Conservation (phyloP, 2,888 invertebrate genomes). For the Chirona hameri region DNA sequence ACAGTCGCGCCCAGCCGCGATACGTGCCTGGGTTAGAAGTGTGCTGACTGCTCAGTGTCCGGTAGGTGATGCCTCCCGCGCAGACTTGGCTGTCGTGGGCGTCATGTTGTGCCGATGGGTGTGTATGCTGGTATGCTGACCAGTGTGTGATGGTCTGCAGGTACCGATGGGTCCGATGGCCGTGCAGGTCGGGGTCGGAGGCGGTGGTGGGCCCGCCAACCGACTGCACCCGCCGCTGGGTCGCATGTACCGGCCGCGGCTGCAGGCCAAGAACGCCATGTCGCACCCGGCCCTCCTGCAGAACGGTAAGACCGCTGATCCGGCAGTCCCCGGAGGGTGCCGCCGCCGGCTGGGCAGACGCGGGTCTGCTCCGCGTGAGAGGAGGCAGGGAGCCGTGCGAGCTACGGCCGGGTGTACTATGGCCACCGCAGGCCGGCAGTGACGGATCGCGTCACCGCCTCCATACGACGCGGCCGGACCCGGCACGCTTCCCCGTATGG, state of each 20-base stretch:
- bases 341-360: too few relatives aligned
- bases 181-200: constrained; percentile 32
- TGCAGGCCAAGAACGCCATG: constrained; percentile 28
- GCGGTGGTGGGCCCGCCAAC: background rate
- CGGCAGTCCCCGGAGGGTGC: background rate
- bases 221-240: background rate
- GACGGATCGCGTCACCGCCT: too few relatives aligned
- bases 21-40: too few relatives aligned
- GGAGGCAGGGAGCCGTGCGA: too few relatives aligned
- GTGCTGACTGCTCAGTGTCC: too few relatives aligned
- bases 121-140: background rate
- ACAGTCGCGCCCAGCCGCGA: too few relatives aligned
- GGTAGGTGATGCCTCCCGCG: too few relatives aligned
- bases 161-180: constrained; percentile 34
- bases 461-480: too few relatives aligned
- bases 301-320: background rate
- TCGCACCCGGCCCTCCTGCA: constrained; percentile 33
- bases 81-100: background rate
- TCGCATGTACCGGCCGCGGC: constrained; percentile 4
- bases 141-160: constrained; percentile 32
- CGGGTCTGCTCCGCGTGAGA: too few relatives aligned
- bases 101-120: constrained; percentile 36
- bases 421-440: too few relatives aligned
- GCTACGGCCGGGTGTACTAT: too few relatives aligned
- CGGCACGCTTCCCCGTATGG: too few relatives aligned